Percentiles rank a stretch among this genome's conserved stretches.
Evolutionary conservation across 2,797 vertebrate species (phyloP).

Genomic region (Arnoldichthys spilopterus): DNA sequence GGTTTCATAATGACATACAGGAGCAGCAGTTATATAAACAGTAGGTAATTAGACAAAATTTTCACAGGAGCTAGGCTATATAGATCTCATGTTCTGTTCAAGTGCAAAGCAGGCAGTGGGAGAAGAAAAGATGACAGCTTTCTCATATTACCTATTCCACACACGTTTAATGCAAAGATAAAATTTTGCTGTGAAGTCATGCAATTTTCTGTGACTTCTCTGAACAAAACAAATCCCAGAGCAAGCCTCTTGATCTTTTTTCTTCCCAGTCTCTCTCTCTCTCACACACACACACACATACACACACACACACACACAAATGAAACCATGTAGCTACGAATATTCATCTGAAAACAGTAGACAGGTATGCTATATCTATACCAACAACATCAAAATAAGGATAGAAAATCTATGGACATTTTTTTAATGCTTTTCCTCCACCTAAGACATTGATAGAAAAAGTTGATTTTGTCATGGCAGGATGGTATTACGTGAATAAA

Average conservation of each 20-base stretch:
- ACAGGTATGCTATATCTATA: slow-evolving; percentile 1
- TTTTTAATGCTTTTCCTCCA: background rate
- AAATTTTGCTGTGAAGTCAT: background rate
- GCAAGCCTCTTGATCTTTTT: slow-evolving; percentile 4
- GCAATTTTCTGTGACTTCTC: slow-evolving; percentile 8
- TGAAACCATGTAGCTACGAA: background rate
- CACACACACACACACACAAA: background rate
- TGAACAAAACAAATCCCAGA: slow-evolving; percentile 13
- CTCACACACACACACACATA: background rate
- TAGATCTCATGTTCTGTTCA: slow-evolving; percentile 22
- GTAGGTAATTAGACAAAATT: slow-evolving; percentile 18
- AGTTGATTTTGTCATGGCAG: slow-evolving; percentile 2
- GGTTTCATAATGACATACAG: slow-evolving; percentile 13
- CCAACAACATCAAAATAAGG: background rate
- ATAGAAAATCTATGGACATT: background rate
- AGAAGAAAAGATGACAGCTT: background rate
- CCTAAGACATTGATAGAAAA: slow-evolving; percentile 1
- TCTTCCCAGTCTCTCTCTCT: background rate
- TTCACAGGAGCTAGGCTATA: background rate
- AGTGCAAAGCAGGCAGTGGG: slow-evolving; percentile 16
- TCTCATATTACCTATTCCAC: slow-evolving; percentile 16
- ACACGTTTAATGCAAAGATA: slow-evolving; percentile 21
- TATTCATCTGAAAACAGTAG: slow-evolving; percentile 1
- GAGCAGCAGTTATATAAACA: slow-evolving; percentile 1
- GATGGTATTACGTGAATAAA: slow-evolving; percentile 1